Base-by-base conservation (phyloP, 2,888 invertebrate genomes). In the Pocota personata region DNA sequence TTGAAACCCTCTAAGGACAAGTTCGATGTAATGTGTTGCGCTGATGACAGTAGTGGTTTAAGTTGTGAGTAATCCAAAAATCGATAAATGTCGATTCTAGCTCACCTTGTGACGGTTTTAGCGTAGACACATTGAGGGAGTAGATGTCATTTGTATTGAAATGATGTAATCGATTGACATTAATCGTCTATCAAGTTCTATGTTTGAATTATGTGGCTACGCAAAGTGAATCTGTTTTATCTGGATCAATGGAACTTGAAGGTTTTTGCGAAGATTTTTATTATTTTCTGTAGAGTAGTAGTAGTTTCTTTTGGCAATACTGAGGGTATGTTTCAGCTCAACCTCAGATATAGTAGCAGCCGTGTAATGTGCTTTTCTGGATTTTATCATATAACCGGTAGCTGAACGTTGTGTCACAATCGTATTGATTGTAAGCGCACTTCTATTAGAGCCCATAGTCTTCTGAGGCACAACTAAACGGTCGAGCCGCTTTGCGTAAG, bases 21-120 rank as follows among this genome's bases (percentile, higher is more conserved):
- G 76, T 82, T 76, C 60, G 55, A 43, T 52, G 40, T 32, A 8
- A 43, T 30, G 7, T 46, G 10, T 12, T 62, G 69, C 40, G 57
- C 16, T 32, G 43, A 14, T 32, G 35, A 7, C 16, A 35, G 35
- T 43, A 52, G 16, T 46, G 50, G 7, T 19, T 27, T 30, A 10
- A n/a, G 52, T n/a, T 46, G 40, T 30, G 21, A n/a, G 5, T 77
- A 82, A 86, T 64, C 66, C 76, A 1, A 67, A 77, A 86, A 86
- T 86, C 86, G 60, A 86, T 86, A 77, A 67, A 67, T 64, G 71
- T 71, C 60, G 48, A 35, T 66, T 76, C 67, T n/a, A 35, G 43
- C 40, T 82, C 60, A 82, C 86, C 86, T 86, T 86, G 86, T 66
- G 52, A 76, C 67, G 50, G 86, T 77, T 86, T 75, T 50, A 32